These are phyloP conservation scores for Ochotona princeps DNA, from an alignment of 2,113 vertebrate species.

Conservation along the genomic window DNA sequence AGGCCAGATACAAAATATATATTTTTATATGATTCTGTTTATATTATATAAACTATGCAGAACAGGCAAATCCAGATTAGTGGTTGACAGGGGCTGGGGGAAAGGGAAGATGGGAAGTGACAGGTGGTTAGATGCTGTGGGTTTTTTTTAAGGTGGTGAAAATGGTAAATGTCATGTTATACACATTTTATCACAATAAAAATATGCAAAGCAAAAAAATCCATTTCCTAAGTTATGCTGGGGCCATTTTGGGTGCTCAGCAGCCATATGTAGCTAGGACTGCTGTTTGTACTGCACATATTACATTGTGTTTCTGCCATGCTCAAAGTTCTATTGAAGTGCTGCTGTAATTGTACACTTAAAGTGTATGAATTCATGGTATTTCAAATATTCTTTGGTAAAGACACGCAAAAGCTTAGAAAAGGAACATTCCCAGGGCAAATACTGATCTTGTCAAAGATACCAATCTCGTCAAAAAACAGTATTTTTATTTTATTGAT, in stretches of 20 bases:
- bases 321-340: not conserved
- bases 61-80: not conserved
- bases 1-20: not conserved
- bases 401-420: not conserved
- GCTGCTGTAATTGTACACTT: not conserved
- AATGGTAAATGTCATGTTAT: too few species aligned
- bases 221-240: not conserved
- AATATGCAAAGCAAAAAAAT: not conserved
- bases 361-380: not conserved
- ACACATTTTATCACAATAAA: too few species aligned
- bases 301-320: not conserved
- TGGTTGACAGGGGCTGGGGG: too few species aligned
- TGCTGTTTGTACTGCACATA: not conserved
- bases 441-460: constrained; percentile 46
- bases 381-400: not conserved
- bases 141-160: too few species aligned
- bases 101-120: too few species aligned
- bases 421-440: constrained; percentile 25
- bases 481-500: not conserved
- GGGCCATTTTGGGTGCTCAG: not conserved
- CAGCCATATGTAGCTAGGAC: not conserved
- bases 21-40: not conserved
- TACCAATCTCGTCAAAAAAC: not conserved
- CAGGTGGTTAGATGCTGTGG: too few species aligned
- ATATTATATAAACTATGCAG: not conserved